Evolutionary conservation across 2,797 vertebrate species (phyloP).

Genomic region (Gymnoscopelus microlampas): DNA sequence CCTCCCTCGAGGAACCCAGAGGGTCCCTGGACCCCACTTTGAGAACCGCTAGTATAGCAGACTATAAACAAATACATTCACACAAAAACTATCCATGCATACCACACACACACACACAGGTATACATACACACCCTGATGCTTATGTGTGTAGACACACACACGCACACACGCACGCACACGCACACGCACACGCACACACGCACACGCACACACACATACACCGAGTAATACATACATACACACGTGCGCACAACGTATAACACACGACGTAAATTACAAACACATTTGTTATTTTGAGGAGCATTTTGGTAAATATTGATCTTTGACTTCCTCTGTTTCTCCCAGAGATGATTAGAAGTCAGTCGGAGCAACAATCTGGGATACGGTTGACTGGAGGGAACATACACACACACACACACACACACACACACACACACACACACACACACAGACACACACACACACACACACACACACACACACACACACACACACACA

Average conservation of each 20-base stretch:
- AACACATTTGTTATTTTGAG: constrained; percentile 80
- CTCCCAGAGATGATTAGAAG: constrained; percentile 66
- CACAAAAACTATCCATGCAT: too few species aligned
- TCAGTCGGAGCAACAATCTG: constrained; percentile 42
- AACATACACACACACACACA: constrained; percentile 37
- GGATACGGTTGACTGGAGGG: constrained; percentile 50
- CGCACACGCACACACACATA: constrained; percentile 1
- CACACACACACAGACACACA: too few species aligned
- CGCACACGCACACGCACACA: constrained; percentile 32
- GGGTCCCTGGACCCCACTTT: too few species aligned
- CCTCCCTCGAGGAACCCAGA: too few species aligned
- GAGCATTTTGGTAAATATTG: constrained; percentile 79
- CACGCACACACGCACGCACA: constrained; percentile 16
- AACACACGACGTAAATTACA: constrained; percentile 71
- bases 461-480: too few species aligned
- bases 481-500: too few species aligned
- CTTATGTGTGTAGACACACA: too few species aligned
- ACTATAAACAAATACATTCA: too few species aligned
- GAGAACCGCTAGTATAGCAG: too few species aligned
- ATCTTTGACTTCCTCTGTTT: constrained; percentile 71
- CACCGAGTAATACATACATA: constrained; percentile 20
- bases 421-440: too few species aligned
- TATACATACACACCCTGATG: too few species aligned
- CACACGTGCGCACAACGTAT: constrained; percentile 4
- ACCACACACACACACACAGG: too few species aligned